Evolutionary conservation across 1,140 invertebrate species (phyloP).

Genomic region (Acromyrmex heyeri): DNA sequence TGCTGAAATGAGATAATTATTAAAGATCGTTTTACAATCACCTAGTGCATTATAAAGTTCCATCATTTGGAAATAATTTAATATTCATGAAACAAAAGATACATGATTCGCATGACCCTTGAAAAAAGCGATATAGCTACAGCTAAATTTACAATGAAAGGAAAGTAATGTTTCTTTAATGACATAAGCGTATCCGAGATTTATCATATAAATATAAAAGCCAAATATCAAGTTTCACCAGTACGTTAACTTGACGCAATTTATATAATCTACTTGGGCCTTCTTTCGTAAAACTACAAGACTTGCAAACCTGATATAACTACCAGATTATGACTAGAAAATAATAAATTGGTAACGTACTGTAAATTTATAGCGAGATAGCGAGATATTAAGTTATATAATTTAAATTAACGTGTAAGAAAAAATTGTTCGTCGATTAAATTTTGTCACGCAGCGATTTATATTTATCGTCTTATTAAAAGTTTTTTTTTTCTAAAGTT

Average conservation of each 20-base stretch:
- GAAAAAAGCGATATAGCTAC: not conserved
- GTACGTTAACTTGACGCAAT: not conserved
- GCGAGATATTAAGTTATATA: not conserved
- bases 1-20: constrained; percentile 29
- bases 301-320: not conserved
- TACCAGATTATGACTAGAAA: not conserved
- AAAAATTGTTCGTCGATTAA: not conserved
- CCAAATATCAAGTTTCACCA: constrained; percentile 6
- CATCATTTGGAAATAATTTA: constrained; percentile 2
- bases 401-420: constrained; percentile 6
- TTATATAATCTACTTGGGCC: not conserved
- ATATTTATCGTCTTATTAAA: not conserved
- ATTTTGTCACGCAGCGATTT: not conserved
- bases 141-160: not conserved
- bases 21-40: constrained; percentile 12
- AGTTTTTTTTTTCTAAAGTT: not conserved
- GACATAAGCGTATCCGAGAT: not conserved
- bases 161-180: not conserved
- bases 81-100: not conserved
- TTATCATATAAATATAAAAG: constrained; percentile 15
- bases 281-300: constrained; percentile 25
- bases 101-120: not conserved
- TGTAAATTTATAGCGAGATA: too few species aligned
- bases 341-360: not conserved
- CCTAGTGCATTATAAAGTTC: not conserved